Base-by-base conservation (phyloP, 2,888 invertebrate species). In the Alviniconcha strummeri region DNA sequence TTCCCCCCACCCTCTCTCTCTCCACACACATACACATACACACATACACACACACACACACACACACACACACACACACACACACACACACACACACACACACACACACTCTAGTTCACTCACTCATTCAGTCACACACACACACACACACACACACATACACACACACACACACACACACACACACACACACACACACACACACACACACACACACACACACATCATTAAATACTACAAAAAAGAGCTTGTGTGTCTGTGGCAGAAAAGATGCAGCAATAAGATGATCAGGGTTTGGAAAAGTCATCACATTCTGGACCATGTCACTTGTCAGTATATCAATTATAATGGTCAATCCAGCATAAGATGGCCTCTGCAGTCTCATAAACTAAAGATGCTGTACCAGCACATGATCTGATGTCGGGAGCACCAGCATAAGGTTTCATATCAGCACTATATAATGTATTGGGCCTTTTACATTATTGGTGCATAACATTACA, bases 21-120 rank as follows among this genome's bases (percentile, higher is more conserved):
- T 5, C 0, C 72, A 36, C 72, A 0, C 72, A 36, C 3, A 36
- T 13, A 36, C 72, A 72, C 72, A 69, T 36, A 75, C 74, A 75
- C 74, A 75, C 74, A 75, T 36, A 75, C 74, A 36, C 74, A 75
- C 74, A 75, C 74, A 75, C 74, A 75, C 74, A 75, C 74, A 76
- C 56, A 76, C 76, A 76, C 56, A 56, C 76, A 76, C 76, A 76
- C 76, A 76, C 76, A 76, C 76, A 76, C 76, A 76, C 76, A 76
- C 76, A 76, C 76, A 76, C 76, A 76, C 76, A 76, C 76, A 76
- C 76, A 76, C 76, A 76, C 76, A 76, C 76, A 76, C 56, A 9
- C 76, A 76, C 72, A 72, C n/a, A 72, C n/a, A 72, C 72, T 11
- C n/a, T 11, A 8, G 15, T 17, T 11, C 72, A 72, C 76, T 54